Conservation (phyloP, 2,797 vertebrate genomes). For the Tragopan temminckii region DNA sequence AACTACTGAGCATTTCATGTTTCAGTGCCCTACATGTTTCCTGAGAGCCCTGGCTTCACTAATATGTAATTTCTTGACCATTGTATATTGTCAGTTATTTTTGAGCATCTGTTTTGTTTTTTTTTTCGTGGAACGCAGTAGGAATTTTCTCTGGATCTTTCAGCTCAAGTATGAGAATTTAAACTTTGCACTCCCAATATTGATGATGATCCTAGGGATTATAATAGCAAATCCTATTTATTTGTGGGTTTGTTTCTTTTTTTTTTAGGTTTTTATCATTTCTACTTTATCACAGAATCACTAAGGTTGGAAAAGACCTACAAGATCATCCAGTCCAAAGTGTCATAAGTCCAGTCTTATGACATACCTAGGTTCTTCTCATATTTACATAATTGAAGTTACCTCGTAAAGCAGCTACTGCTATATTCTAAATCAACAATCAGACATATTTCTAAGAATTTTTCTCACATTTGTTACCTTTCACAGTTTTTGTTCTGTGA, state of each 20-base stretch:
- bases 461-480: not conserved
- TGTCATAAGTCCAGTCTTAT: not conserved
- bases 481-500: not conserved
- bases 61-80: not conserved
- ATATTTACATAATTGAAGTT: not conserved
- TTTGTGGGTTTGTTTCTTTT: not conserved
- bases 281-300: not conserved
- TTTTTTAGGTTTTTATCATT: not conserved
- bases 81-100: not conserved
- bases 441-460: not conserved
- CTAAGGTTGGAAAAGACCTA: no score
- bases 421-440: not conserved
- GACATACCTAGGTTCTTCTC: not conserved
- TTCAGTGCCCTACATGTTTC: not conserved
- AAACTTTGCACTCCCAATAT: not conserved
- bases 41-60: not conserved
- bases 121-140: not conserved
- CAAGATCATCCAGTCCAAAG: no score
- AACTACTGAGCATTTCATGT: not conserved
- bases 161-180: not conserved
- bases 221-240: not conserved
- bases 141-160: not conserved
- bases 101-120: not conserved
- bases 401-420: not conserved
- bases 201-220: not conserved